These are phyloP conservation scores for Neogobius melanostomus DNA, from an alignment of 2,113 vertebrate genomes.

Conservation along the genomic window DNA sequence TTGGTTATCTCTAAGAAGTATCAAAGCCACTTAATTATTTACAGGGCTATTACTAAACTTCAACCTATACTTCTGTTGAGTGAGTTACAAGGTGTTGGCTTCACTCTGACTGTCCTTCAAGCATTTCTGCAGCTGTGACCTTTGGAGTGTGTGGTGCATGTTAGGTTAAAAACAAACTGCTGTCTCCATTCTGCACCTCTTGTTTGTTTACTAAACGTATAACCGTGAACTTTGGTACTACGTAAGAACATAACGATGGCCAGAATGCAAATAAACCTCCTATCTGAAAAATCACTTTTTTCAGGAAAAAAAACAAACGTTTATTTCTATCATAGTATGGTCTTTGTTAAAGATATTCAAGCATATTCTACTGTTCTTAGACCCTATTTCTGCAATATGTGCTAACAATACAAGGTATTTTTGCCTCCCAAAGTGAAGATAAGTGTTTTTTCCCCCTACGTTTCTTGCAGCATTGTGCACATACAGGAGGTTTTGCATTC, in stretches of 20 bases:
- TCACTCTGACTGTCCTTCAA: conserved; percentile 78
- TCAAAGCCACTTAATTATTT: conserved; percentile 36
- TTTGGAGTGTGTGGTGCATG: conserved; percentile 78
- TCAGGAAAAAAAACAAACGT: no score
- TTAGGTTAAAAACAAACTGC: conserved; percentile 29
- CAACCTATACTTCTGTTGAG: conserved; percentile 47
- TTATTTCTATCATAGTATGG: no score
- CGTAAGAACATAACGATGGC: conserved; percentile 13
- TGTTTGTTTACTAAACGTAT: neutral
- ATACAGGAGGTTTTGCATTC: no score
- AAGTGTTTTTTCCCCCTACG: no score
- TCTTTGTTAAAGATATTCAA: no score
- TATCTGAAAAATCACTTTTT: no score
- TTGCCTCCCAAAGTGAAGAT: no score
- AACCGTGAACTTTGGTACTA: neutral
- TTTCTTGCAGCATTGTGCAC: no score
- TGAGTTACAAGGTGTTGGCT: conserved; percentile 68
- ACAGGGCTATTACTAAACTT: conserved; percentile 57
- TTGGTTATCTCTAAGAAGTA: neutral
- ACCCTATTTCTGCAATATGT: no score
- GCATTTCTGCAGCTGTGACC: conserved; percentile 81
- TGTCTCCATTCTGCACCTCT: neutral
- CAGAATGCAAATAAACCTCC: no score
- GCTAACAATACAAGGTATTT: no score
- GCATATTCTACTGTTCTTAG: no score